Evolutionary conservation across 2,797 vertebrate species (phyloP), one percentile per base, ranked within the genome.

Genomic region (Champsocephalus esox): DNA sequence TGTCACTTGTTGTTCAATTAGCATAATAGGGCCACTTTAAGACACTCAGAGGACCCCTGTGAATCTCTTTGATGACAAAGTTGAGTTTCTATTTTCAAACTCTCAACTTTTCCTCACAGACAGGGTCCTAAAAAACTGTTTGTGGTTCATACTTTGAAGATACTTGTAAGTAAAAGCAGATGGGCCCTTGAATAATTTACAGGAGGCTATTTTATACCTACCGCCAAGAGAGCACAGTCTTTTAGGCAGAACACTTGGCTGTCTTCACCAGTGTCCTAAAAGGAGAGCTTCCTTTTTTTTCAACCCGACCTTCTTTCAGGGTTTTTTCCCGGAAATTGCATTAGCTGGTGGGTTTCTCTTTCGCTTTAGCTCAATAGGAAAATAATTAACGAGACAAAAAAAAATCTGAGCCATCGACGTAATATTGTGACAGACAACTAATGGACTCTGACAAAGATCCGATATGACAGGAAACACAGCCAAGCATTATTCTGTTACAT

Each of bases 101-200:
- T 0, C 0, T 64, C n/a, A 67, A 59, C 4, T 2, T 69, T 2
- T 44, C 41, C 67, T 66, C 44, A 34, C 62, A 67, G 49, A 79
- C 52, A 28, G 12, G 55, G 13, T 68, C 73, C 24, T 14, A 68
- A 28, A 56, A 72, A 79, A 66, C 19, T 12, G 45, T 62, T 49
- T 24, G 65, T 51, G 16, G 57, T 51, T 75, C 66, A 4, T 70
- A 43, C 70, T 81, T 81, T 85, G 80, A 86, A 90, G 87, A 87
- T 77, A 79, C 73, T 75, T 56, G 12, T 41, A 73, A 58, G 68
- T 77, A 73, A 91, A 81, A 70, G 84, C 77, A 76, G 83, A 87
- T 77, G 75, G 75, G 21, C 48, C 54, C 60, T 64, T 92, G 48
- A 90, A 92, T 91, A 78, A 90, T 91, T 91, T 68, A 91, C 65